Evolutionary conservation across 2,797 vertebrate species (phyloP).

Genomic region (Danio kyathit): DNA sequence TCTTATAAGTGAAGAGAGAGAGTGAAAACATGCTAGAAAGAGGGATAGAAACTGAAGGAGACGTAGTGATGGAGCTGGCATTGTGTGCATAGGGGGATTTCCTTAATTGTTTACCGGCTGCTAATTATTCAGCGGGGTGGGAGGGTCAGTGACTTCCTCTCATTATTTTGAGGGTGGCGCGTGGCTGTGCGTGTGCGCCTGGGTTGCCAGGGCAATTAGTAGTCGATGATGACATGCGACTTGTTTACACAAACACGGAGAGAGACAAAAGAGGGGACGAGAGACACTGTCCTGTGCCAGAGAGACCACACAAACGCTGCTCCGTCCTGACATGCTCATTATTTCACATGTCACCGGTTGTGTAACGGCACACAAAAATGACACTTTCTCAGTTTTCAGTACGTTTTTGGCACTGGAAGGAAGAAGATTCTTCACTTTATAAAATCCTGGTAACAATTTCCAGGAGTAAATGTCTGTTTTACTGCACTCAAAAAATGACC

Average conservation of each 20-base stretch:
- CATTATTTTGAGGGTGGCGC: slow-evolving; percentile 66
- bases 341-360: too few species aligned
- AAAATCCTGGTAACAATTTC: too few species aligned
- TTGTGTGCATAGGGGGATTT: slow-evolving; percentile 51
- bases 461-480: too few species aligned
- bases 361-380: too few species aligned
- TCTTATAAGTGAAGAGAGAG: not conserved
- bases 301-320: slow-evolving; percentile 52
- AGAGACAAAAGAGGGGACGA: slow-evolving; percentile 54
- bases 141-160: slow-evolving; percentile 57
- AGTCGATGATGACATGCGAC: slow-evolving; percentile 62
- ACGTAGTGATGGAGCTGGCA: slow-evolving; percentile 57
- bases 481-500: too few species aligned
- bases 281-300: slow-evolving; percentile 38
- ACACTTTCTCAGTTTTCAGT: too few species aligned
- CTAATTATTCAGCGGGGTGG: slow-evolving; percentile 62
- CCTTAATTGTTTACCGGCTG: slow-evolving; percentile 63
- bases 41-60: too few species aligned
- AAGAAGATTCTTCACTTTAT: too few species aligned
- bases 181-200: slow-evolving; percentile 52
- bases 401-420: too few species aligned
- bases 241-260: slow-evolving; percentile 67
- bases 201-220: slow-evolving; percentile 67
- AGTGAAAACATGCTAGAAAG: too few species aligned
- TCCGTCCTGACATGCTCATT: slow-evolving; percentile 23